phyloP scores from a whole-genome alignment of 2,888 invertebrate genomes.

The Acronicta leporina region DNA sequence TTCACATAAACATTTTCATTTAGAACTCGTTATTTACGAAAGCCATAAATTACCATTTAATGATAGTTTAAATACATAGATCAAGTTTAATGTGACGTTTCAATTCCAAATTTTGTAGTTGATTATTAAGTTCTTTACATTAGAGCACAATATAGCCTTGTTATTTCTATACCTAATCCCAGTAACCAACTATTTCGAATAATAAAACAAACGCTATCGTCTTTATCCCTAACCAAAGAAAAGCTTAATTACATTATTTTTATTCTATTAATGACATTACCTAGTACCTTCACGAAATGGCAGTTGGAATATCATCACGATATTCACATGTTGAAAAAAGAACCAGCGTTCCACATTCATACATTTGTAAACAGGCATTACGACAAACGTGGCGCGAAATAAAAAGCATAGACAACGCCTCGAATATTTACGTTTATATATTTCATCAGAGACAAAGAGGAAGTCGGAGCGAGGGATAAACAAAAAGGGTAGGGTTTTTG shows the following conservation, averaged over 20 bases:
- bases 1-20: slow-evolving; percentile 41
- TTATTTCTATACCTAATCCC: too few relatives aligned
- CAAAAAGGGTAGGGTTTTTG: slow-evolving; percentile 82
- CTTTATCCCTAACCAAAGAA: too few relatives aligned
- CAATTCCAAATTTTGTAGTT: not conserved
- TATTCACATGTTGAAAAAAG: slow-evolving; percentile 36
- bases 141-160: too few relatives aligned
- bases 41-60: slow-evolving; percentile 5
- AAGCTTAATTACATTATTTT: too few relatives aligned
- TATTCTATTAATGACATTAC: not conserved
- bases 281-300: slow-evolving; percentile 6
- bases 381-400: slow-evolving; percentile 62
- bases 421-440: slow-evolving; percentile 58
- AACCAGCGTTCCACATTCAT: slow-evolving; percentile 58
- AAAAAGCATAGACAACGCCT: slow-evolving; percentile 64
- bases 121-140: too few relatives aligned
- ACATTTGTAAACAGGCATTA: slow-evolving; percentile 66
- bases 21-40: slow-evolving; percentile 5
- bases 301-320: slow-evolving; percentile 27
- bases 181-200: too few relatives aligned
- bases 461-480: slow-evolving; percentile 75
- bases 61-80: slow-evolving; percentile 49
- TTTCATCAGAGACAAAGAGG: slow-evolving; percentile 72
- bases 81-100: slow-evolving; percentile 30
- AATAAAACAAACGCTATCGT: too few relatives aligned